phyloP scores from a whole-genome alignment of 2,797 vertebrate species.

The Chrysocyon brachyurus region DNA sequence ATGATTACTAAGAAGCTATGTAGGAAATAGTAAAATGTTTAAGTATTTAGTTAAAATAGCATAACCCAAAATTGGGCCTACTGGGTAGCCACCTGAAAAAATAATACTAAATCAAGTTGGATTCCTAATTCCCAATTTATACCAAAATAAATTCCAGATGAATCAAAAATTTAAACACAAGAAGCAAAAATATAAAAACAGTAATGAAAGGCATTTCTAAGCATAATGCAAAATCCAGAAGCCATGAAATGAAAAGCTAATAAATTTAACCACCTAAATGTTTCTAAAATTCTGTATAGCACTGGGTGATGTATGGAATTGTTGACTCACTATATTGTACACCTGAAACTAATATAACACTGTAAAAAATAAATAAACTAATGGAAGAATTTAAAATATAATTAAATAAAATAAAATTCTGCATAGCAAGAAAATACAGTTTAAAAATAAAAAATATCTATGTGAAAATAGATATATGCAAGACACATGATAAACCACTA shows the following conservation, averaged over 20 bases:
- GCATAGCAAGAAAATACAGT: neutral
- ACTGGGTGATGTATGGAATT: neutral
- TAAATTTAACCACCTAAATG: neutral
- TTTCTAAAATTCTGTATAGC: neutral
- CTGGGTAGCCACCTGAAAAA: neutral
- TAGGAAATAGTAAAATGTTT: constrained; percentile 23
- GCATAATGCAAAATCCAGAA: constrained; percentile 35
- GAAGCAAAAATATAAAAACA: constrained; percentile 46
- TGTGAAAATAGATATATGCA: constrained; percentile 15
- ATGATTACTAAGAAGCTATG: constrained; percentile 6
- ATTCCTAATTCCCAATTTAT: constrained; percentile 32
- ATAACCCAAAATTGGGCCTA: constrained; percentile 14
- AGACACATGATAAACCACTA: neutral
- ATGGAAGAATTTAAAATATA: neutral
- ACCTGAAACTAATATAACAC: neutral
- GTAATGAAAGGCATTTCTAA: constrained; percentile 1
- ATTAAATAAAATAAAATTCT: neutral
- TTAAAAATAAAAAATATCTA: constrained; percentile 23
- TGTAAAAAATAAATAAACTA: neutral
- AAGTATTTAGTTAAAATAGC: constrained; percentile 21
- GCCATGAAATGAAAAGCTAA: neutral
- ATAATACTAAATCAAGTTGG: constrained; percentile 52
- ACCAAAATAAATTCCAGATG: constrained; percentile 30
- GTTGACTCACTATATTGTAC: neutral
- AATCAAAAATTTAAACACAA: constrained; percentile 46